These are phyloP conservation scores for Parnassius orleans DNA, from an alignment of 2,888 invertebrate genomes.

Conservation along the genomic window DNA sequence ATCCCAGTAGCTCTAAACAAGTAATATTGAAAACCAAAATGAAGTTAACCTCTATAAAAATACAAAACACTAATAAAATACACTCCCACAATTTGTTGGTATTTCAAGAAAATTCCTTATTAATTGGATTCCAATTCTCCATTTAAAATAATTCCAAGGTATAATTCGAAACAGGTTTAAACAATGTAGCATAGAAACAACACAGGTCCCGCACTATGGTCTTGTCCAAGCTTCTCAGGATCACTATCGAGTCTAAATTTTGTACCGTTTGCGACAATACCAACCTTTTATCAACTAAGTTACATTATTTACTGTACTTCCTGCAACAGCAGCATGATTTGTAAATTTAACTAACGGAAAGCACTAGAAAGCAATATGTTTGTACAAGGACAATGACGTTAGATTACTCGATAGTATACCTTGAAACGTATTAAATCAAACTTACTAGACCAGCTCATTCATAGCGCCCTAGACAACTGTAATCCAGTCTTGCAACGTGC, in stretches of 20 bases:
- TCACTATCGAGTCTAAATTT: conserved; percentile 72
- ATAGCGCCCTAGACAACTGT: conserved; percentile 47
- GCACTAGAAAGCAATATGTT: not conserved
- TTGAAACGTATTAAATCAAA: conserved; percentile 44
- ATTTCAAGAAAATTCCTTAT: not conserved
- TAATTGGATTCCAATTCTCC: conserved; percentile 12
- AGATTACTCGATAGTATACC: conserved; percentile 12
- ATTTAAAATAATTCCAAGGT: conserved; percentile 10
- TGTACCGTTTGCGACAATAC: conserved; percentile 57
- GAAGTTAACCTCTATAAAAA: too few relatives aligned
- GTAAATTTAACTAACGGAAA: conserved; percentile 1
- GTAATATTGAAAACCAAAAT: too few relatives aligned
- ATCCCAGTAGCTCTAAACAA: too few relatives aligned
- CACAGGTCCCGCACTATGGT: conserved; percentile 41
- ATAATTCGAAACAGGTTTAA: conserved; percentile 17
- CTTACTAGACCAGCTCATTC: conserved; percentile 38
- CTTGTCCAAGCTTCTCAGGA: conserved; percentile 63
- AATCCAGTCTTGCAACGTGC: conserved; percentile 47
- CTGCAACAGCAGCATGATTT: not conserved
- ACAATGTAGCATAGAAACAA: conserved; percentile 23
- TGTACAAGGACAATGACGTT: not conserved
- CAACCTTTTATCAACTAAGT: conserved; percentile 48
- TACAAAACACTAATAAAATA: too few relatives aligned
- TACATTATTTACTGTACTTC: conserved; percentile 56
- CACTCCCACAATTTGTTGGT: not conserved